Base-by-base conservation (phyloP, 2,113 vertebrate species). In the Oryzias curvinotus region DNA sequence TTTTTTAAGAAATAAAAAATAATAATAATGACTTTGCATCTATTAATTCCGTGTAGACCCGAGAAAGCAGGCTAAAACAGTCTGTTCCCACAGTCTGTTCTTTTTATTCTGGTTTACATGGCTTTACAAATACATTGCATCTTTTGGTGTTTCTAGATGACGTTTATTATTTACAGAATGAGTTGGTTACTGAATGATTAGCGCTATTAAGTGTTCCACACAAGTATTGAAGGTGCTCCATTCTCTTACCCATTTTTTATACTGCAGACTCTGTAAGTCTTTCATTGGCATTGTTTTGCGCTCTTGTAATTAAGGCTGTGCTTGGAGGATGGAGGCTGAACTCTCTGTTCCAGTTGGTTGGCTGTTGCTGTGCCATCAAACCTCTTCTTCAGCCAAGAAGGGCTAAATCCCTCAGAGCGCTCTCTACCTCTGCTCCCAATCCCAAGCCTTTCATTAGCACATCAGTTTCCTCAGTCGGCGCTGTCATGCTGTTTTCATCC, bases 361-460 rank as follows among this genome's bases (percentile, higher is more conserved):
- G 76, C 62, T 68, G 21, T 58, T 5, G 18, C 73, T 56, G 75
- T 81, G 65, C 70, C 89, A 87, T 84, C 75, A 69, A 86, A 76
- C 45, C 19, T 62, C 61, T 73, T 50, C 12, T n/a, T 59, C 57
- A 80, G 78, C 74, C 71, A 71, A 80, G 56, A 81, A 62, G 80
- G 55, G 78, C 68, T 67, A 71, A 73, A 75, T 75, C 71, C 69
- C 63, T 48, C 49, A 23, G 59, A 71, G 62, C 47, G 0, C 51
- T 52, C 63, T 68, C 59, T 51, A 42, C 30, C 54, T 57, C 72
- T 62, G 36, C 78, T 80, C 46, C 42, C 68, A 70, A 61, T 78
- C 59, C 57, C 68, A 13, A 61, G 67, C 72, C 48, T 77, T 69
- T 72, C 73, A 75, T 68, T 64, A 72, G 62, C 57, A 43, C 73